Base-by-base conservation (phyloP, 2,888 invertebrate genomes). In the Metopia argyrocephala region DNA sequence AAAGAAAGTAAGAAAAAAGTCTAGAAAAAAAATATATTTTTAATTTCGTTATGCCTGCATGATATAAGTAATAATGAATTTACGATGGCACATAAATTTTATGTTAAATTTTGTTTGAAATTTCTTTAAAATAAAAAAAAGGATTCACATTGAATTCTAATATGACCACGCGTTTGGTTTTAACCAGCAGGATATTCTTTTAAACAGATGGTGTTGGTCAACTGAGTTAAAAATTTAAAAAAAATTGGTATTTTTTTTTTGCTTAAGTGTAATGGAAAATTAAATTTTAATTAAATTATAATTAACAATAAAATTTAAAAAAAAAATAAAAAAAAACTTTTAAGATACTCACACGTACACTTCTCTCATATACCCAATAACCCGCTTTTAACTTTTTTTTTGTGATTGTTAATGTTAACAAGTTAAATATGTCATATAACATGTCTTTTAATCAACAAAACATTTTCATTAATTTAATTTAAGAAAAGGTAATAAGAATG, bases 401-500 rank as follows among this genome's bases (percentile, higher is more conserved):
- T 21, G 2, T 23, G 23, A 25, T 69, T n/a, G 15, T 28, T 57
- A 27, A 56, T 75, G 74, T 62, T 75, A 78, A 71, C 81, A 81
- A 78, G 69, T 78, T 76, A 69, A 76, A 69, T 57, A 65, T 38
- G 15, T 12, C 3, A 12, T 38, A 38, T 73, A 76, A 80, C 80
- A 81, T 74, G 76, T 28, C 78, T 74, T 74, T 78, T 78, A 78
- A 81, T 78, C 78, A 81, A 78, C 25, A 70, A 74, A 66, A 73
- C 73, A 81, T 79, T 70, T 76, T 76, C 52, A 76, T 80, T 76
- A 68, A n/a, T n/a, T n/a, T n/a, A 79, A 31, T 68, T 62, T 59
- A 61, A 57, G 62, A 56, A 50, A 20, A 28, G 12, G 21, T 6
- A 27, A n/a, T n/a, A n/a, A n/a, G n/a, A n/a, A n/a, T n/a, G n/a